These are phyloP conservation scores for Oncorhynchus tshawytscha DNA, from an alignment of 2,113 vertebrate species.

Conservation along the genomic window DNA sequence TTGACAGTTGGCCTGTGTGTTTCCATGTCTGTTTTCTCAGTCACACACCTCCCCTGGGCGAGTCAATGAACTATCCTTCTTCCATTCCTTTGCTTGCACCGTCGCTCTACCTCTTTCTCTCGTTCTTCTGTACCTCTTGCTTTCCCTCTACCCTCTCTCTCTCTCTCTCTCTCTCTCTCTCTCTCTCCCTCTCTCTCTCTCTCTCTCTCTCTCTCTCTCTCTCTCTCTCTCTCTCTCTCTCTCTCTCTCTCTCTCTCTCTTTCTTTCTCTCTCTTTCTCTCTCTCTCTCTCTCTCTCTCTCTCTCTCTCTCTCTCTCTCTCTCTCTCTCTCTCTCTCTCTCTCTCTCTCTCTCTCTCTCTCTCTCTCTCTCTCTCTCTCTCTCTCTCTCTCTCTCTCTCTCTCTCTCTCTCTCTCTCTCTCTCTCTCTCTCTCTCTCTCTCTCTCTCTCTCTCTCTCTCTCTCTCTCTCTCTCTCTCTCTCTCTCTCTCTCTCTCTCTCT, in stretches of 20 bases:
- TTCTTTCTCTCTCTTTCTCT: neutral
- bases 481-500: neutral
- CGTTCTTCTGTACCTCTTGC: neutral
- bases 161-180: slow-evolving; percentile 3
- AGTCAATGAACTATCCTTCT: slow-evolving; percentile 22
- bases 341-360: slow-evolving; percentile 17
- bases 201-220: slow-evolving; percentile 5
- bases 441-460: neutral
- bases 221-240: neutral
- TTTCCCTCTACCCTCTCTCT: neutral
- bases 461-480: neutral
- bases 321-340: slow-evolving; percentile 8
- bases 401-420: neutral
- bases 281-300: slow-evolving; percentile 15
- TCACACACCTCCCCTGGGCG: slow-evolving; percentile 15
- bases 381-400: slow-evolving; percentile 1
- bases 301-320: neutral
- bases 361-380: neutral
- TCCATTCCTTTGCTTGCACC: neutral
- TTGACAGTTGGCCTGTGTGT: slow-evolving; percentile 22
- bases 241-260: slow-evolving; percentile 16
- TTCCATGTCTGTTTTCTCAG: slow-evolving; percentile 28
- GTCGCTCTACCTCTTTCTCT: neutral
- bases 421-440: neutral
- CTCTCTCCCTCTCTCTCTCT: neutral